These are phyloP conservation scores for Oligia fasciuncula DNA, from an alignment of 2,888 invertebrate genomes.

Conservation along the genomic window DNA sequence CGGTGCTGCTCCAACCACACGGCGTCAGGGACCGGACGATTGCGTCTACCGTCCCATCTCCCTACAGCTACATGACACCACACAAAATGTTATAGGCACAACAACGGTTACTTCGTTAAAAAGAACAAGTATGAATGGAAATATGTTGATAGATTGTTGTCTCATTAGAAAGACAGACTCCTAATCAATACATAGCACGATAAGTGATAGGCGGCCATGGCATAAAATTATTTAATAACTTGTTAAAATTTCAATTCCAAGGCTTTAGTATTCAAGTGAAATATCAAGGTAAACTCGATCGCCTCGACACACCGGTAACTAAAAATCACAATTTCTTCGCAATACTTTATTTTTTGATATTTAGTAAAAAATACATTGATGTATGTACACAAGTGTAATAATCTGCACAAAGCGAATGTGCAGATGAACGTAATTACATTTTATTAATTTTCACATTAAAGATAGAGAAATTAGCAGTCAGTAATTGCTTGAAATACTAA, in stretches of 20 bases:
- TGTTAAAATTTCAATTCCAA: slow-evolving; percentile 39
- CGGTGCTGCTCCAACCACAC: slow-evolving; percentile 88
- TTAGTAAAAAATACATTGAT: slow-evolving; percentile 88
- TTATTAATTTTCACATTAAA: slow-evolving; percentile 52
- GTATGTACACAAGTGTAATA: slow-evolving; percentile 82
- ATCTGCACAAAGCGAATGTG: slow-evolving; percentile 80
- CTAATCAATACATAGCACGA: slow-evolving; percentile 33
- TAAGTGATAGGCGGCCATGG: slow-evolving; percentile 49
- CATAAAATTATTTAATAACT: slow-evolving; percentile 32
- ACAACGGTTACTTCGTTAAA: slow-evolving; percentile 3
- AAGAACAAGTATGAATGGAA: slow-evolving; percentile 20
- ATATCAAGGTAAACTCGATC: slow-evolving; percentile 35
- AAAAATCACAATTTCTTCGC: slow-evolving; percentile 78
- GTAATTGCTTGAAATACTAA: slow-evolving; percentile 53
- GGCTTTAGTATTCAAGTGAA: slow-evolving; percentile 33
- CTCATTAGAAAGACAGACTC: slow-evolving; percentile 23
- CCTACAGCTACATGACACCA: slow-evolving; percentile 72
- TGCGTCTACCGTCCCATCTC: slow-evolving; percentile 86
- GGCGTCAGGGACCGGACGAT: slow-evolving; percentile 87
- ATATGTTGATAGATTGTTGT: slow-evolving; percentile 23
- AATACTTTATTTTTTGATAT: slow-evolving; percentile 87
- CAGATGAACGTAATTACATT: slow-evolving; percentile 73
- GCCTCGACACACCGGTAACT: slow-evolving; percentile 59
- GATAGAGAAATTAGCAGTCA: slow-evolving; percentile 51
- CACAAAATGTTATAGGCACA: slow-evolving; percentile 49